Base-by-base conservation (phyloP, 2,888 invertebrate genomes). In the Andrena praecox region DNA sequence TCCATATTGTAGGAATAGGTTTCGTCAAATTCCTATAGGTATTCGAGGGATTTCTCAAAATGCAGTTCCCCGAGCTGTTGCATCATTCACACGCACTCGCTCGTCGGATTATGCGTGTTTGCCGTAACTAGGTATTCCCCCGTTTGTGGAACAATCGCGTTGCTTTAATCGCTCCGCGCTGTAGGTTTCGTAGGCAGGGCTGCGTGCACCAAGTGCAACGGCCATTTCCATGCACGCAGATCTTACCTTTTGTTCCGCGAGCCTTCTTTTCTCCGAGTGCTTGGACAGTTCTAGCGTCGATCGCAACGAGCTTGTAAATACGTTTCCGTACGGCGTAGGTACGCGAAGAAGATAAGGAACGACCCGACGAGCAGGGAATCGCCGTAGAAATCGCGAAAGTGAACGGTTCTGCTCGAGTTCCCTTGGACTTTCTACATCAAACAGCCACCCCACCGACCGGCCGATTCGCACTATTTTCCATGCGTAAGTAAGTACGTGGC, bases 321-420 rank as follows among this genome's bases (percentile, higher is more conserved):
- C 62, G 62, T 70, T 62, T 35, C 52, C n/a, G 10, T 52, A 20
- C 20, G 20, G 20, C 20, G 20, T 20, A 20, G 20, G n/a, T 68
- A 4, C 50, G 4, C 27, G 12, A 27, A 52, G 35, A 29, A 10
- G 20, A 31, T 20, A 31, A 35, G 5, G n/a, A 35, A 72, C 27
- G n/a, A 27, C 48, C 24, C 35, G 33, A 48, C 52, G n/a, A 50
- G 72, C 33, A 54, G 59, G 27, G 54, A 69, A 63, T 50, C 27
- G 42, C 52, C 31, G 27, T 80, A 78, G 80, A 80, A 80, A 78
- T 80, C 60, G 80, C 35, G 79, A 80, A 80, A 80, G 80, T 67
- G 79, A 78, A 80, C 71, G 70, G 70, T 75, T 68, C 75, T 33
- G 75, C 62, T 68, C 63, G 80, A 81, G 59, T 73, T 81, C 80